A percentile compares a stretch with the other conserved stretches of the same genome.
phyloP scores from a whole-genome alignment of 2,888 invertebrate genomes.

The Leucophora obtusa region DNA sequence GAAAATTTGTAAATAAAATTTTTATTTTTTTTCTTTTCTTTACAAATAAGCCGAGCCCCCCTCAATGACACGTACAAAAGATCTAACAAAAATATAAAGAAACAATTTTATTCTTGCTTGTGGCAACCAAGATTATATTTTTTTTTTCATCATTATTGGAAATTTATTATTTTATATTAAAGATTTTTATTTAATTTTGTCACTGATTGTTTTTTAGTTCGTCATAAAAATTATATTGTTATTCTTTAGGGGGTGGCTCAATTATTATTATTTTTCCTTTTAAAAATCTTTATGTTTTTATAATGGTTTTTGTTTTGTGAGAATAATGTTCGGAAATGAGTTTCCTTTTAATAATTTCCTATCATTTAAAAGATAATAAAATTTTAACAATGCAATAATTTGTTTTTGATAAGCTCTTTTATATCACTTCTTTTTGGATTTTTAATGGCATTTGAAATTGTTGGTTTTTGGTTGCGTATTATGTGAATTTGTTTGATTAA shows the following conservation, averaged over 20 bases:
- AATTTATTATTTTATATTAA: background rate
- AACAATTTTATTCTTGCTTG: background rate
- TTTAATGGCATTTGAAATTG: slow-evolving; percentile 17
- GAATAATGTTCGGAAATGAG: slow-evolving; percentile 3
- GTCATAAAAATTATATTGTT: background rate
- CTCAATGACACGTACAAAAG: background rate
- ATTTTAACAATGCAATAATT: background rate
- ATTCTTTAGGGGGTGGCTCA: slow-evolving; percentile 23
- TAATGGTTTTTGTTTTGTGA: background rate
- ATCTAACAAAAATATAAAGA: background rate
- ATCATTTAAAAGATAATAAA: slow-evolving; percentile 6
- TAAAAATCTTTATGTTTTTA: background rate
- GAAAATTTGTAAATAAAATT: background rate
- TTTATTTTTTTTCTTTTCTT: background rate
- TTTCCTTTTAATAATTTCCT: slow-evolving; percentile 9
- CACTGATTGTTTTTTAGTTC: background rate
- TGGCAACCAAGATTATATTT: background rate
- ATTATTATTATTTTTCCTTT: background rate
- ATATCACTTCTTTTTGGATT: background rate
- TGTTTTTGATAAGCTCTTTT: slow-evolving; percentile 29
- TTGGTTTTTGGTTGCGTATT: background rate
- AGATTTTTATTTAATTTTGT: background rate
- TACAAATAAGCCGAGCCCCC: background rate
- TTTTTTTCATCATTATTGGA: background rate
- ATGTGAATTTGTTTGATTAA: background rate